Evolutionary conservation across 2,888 invertebrate genomes (phyloP), one percentile per base, ranked within the genome.

Genomic region (Chirona hameri): DNA sequence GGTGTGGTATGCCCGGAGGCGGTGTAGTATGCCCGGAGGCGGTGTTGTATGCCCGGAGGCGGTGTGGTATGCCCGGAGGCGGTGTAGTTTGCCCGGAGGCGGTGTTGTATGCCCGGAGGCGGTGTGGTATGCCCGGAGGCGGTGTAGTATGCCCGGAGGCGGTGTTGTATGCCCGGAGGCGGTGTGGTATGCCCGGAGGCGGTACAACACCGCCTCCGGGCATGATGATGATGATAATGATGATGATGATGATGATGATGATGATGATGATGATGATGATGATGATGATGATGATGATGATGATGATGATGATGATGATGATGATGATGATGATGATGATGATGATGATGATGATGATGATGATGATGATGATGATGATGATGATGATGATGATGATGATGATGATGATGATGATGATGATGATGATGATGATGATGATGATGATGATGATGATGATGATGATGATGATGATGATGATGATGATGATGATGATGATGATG

Each of bases 181-280:
- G n/a, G n/a, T n/a, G n/a, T n/a, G n/a, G n/a, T n/a, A n/a, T n/a
- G n/a, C n/a, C n/a, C n/a, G n/a, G n/a, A n/a, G n/a, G n/a, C n/a
- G n/a, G n/a, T n/a, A n/a, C n/a, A n/a, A n/a, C n/a, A n/a, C n/a
- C n/a, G n/a, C n/a, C n/a, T n/a, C n/a, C n/a, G n/a, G n/a, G n/a
- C n/a, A n/a, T n/a, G n/a, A n/a, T n/a, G n/a, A n/a, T n/a, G n/a
- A n/a, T n/a, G n/a, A n/a, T n/a, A n/a, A n/a, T n/a, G n/a, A n/a
- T n/a, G n/a, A n/a, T n/a, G n/a, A n/a, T 65, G 65, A 65, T 65
- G 65, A 65, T 65, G 65, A 65, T 65, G 65, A 65, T 65, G 65
- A 65, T 65, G 65, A 65, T 65, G 65, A 65, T 65, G 65, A 65
- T 65, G 65, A 65, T 65, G 65, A 65, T n/a, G 65, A 65, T 65